A percentile compares a stretch with the other conserved stretches of the same genome.
Evolutionary conservation across 2,888 invertebrate genomes (phyloP).

Genomic region (Sphecodes monilicornis): DNA sequence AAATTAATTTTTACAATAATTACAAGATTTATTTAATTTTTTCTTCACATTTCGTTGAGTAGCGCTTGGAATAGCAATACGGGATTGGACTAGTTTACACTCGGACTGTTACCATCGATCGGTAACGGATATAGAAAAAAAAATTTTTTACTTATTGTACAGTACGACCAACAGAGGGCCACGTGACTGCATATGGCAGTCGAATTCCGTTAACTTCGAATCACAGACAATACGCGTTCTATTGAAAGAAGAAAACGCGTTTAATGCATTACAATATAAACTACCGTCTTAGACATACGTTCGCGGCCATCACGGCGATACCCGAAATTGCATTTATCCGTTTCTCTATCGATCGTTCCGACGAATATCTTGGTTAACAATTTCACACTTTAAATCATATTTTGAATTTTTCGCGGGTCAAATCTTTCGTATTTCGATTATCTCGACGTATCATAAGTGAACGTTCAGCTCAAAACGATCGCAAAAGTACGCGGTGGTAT

Average conservation of each 20-base stretch:
- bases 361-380: constrained; percentile 16
- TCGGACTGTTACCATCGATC: constrained; percentile 73
- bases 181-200: constrained; percentile 34
- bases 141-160: constrained; percentile 64
- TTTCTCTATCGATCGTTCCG: constrained; percentile 3
- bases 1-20: background rate
- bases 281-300: constrained; percentile 44
- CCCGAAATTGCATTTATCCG: constrained; percentile 25
- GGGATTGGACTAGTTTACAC: constrained; percentile 81
- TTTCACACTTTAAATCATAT: constrained; percentile 11
- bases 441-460: background rate
- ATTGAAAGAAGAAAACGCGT: constrained; percentile 34
- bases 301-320: constrained; percentile 14
- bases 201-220: constrained; percentile 56
- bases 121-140: constrained; percentile 62
- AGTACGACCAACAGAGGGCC: constrained; percentile 41
- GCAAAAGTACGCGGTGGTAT: background rate
- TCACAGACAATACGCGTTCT: constrained; percentile 67
- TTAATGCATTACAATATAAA: constrained; percentile 55
- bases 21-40: background rate
- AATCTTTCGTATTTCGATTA: background rate
- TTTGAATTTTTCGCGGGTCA: background rate
- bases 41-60: constrained; percentile 46
- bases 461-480: background rate
- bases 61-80: constrained; percentile 72